Evolutionary conservation across 2,888 invertebrate genomes (phyloP).

Genomic region (Oxycera nigricornis): DNA sequence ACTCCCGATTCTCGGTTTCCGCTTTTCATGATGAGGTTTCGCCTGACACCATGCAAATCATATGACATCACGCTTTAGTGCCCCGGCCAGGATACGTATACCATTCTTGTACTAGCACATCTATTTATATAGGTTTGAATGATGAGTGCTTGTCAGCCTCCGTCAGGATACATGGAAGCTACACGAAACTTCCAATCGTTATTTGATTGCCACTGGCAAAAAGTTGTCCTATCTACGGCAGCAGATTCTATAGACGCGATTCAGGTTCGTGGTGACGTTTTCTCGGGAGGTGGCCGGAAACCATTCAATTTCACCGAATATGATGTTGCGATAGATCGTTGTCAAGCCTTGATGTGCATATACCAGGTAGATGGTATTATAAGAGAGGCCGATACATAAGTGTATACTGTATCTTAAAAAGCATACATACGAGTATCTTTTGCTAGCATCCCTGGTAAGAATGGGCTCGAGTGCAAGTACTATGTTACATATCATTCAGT

Average conservation of each 20-base stretch:
- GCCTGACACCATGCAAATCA: background rate
- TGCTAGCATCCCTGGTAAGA: no score
- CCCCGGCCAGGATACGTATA: background rate
- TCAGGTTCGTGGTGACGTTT: background rate
- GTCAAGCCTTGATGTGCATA: background rate
- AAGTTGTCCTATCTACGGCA: background rate
- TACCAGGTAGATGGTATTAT: background rate
- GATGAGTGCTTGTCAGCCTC: background rate
- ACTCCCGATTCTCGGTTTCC: background rate
- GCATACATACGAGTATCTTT: no score
- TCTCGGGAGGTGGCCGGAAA: background rate
- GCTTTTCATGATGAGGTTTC: background rate
- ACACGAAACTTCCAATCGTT: constrained; percentile 4
- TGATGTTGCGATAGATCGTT: background rate
- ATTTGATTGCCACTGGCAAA: constrained; percentile 14
- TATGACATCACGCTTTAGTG: background rate
- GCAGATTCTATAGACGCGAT: background rate
- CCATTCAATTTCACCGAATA: background rate
- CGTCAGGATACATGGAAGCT: background rate
- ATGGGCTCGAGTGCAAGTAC: no score
- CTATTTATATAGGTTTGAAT: background rate
- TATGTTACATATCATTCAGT: no score
- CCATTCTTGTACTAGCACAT: background rate
- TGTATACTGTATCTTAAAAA: no score
- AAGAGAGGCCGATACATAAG: no score